Percentiles rank a stretch among this genome's conserved stretches.
Evolutionary conservation across 37 sponge, comb jelly and placozoan genomes (phyloP).

Genomic region (Mnemiopsis leidyi): DNA sequence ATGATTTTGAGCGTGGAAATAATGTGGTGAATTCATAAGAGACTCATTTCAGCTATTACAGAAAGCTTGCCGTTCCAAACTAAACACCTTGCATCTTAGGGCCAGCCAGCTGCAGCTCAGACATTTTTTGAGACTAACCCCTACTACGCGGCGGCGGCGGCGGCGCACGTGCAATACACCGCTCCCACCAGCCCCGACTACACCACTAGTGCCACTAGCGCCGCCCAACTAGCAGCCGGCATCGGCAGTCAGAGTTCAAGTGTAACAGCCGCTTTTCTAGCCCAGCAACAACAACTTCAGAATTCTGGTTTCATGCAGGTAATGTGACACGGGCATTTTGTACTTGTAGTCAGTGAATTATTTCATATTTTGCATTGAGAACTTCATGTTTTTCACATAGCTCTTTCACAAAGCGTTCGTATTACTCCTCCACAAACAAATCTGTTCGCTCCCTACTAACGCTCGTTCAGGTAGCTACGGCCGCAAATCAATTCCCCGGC

Average conservation of each 20-base stretch:
- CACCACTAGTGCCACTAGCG: neutral
- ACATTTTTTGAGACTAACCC: slow-evolving; percentile 40
- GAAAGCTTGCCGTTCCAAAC: no score
- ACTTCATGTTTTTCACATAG: no score
- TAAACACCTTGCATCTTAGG: neutral
- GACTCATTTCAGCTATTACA: no score
- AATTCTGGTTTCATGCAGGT: slow-evolving; percentile 61
- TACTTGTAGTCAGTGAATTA: neutral
- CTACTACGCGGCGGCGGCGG: slow-evolving; percentile 63
- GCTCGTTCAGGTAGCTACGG: slow-evolving; percentile 59
- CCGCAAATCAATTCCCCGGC: slow-evolving; percentile 50
- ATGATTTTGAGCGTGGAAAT: no score
- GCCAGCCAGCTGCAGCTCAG: slow-evolving; percentile 44
- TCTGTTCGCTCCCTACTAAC: slow-evolving; percentile 5
- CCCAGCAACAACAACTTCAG: slow-evolving; percentile 45
- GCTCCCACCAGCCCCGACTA: slow-evolving; percentile 44
- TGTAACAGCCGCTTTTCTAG: slow-evolving; percentile 11
- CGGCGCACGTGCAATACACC: slow-evolving; percentile 45
- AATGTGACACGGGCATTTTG: neutral
- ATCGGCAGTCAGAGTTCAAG: no score
- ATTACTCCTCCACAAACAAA: no score
- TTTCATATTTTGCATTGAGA: no score
- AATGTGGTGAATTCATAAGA: no score
- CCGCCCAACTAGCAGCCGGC: neutral
- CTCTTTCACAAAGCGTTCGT: no score